Evolutionary conservation across 2,113 vertebrate species (phyloP).

Genomic region (Malurus alboscapulatus): DNA sequence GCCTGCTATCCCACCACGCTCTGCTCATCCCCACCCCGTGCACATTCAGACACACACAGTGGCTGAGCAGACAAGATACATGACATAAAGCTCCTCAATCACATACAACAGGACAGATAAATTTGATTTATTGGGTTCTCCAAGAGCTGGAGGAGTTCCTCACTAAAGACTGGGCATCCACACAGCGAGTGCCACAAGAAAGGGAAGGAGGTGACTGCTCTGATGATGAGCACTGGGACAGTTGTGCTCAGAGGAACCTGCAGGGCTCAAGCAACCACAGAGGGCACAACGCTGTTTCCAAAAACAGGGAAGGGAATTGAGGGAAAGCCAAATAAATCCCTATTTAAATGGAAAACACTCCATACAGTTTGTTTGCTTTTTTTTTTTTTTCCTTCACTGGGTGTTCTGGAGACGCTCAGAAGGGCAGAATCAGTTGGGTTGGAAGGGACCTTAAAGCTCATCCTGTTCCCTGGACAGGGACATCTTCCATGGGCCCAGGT

Average conservation of each 20-base stretch:
- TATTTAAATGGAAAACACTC: not conserved
- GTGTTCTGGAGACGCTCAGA: not conserved
- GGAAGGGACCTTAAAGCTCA: not conserved
- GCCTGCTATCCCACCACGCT: not conserved
- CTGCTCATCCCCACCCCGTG: not conserved
- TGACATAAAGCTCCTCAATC: not conserved
- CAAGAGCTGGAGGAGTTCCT: not conserved
- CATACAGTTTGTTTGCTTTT: too few relatives aligned
- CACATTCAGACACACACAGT: not conserved
- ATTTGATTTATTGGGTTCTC: not conserved
- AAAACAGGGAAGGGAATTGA: not conserved
- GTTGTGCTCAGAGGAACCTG: not conserved
- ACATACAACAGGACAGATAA: not conserved
- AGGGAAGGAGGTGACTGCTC: not conserved
- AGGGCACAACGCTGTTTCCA: fast-evolving
- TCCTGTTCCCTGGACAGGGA: not conserved
- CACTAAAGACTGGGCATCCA: not conserved
- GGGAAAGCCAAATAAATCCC: not conserved
- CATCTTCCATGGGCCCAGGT: not conserved
- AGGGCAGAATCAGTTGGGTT: not conserved
- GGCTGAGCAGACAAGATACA: not conserved
- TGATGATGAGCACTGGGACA: too few relatives aligned
- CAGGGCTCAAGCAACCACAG: not conserved
- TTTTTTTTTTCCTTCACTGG: not conserved
- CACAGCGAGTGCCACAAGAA: fast-evolving